Conservation (phyloP, 1,140 invertebrate species). For the Pseudomyrmex sp. region DNA sequence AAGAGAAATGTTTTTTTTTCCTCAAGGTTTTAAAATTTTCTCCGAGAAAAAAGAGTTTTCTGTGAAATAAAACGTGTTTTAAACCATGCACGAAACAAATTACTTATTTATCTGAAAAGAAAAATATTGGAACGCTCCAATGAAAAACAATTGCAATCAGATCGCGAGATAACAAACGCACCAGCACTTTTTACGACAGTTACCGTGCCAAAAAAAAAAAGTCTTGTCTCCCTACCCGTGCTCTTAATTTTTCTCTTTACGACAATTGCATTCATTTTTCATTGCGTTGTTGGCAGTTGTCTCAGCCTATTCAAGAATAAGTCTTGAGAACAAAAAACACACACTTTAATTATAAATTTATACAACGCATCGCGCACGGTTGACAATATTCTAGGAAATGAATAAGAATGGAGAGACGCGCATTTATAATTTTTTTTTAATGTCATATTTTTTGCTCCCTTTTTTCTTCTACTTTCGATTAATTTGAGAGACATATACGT, state of each 20-base stretch:
- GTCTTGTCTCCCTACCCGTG: neutral
- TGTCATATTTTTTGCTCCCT: conserved; percentile 35
- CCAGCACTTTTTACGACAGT: neutral
- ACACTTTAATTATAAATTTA: conserved; percentile 38
- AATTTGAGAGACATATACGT: neutral
- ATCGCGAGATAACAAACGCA: conserved; percentile 24
- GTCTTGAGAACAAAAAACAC: neutral
- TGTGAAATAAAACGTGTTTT: conserved; percentile 4
- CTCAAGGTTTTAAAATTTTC: no score
- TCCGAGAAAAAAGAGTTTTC: neutral
- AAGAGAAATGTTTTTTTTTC: no score
- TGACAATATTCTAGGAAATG: conserved; percentile 30
- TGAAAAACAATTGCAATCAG: conserved; percentile 37
- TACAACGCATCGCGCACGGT: neutral
- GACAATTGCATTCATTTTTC: neutral
- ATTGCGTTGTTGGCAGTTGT: neutral
- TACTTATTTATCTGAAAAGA: no score
- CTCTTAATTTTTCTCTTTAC: neutral
- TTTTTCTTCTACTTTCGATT: conserved; percentile 36
- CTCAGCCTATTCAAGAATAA: neutral
- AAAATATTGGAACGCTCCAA: conserved; percentile 22
- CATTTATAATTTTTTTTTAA: conserved; percentile 11
- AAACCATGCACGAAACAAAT: neutral
- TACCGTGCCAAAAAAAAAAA: neutral
- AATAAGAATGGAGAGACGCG: conserved; percentile 41